phyloP scores from a whole-genome alignment of 2,888 invertebrate species.

The Globia sparganii region DNA sequence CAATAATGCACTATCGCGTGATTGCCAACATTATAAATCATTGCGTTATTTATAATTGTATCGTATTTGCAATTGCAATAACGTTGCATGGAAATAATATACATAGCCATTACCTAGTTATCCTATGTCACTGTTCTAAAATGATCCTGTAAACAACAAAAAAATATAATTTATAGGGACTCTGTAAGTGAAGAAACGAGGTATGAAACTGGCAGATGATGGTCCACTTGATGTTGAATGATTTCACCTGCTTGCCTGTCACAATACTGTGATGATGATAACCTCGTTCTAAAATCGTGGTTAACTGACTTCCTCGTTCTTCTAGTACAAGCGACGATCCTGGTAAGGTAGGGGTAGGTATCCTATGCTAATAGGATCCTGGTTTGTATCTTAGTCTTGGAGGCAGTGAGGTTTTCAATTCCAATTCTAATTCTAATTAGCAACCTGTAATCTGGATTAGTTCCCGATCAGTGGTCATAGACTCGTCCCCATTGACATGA shows the following conservation, averaged over 20 bases:
- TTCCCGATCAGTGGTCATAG: no score
- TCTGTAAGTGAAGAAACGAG: neutral
- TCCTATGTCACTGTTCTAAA: neutral
- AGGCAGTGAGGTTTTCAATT: neutral
- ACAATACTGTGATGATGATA: neutral
- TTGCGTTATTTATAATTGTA: slow-evolving; percentile 9
- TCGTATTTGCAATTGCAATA: slow-evolving; percentile 12
- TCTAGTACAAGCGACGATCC: neutral
- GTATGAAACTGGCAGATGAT: neutral
- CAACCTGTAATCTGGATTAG: no score
- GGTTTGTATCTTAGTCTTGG: neutral
- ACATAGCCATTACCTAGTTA: neutral
- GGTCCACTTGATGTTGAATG: neutral
- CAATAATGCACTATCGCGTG: neutral
- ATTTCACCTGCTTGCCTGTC: neutral
- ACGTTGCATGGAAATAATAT: neutral
- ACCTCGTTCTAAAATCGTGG: neutral
- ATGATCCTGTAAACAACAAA: neutral
- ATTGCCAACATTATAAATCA: neutral
- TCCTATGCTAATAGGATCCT: no score
- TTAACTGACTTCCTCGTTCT: neutral
- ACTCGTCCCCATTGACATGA: neutral
- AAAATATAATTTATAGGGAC: neutral
- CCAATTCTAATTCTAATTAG: no score
- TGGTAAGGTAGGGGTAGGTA: no score